Base-by-base conservation (phyloP, 1,140 invertebrate genomes). In the Lasioglossum albipes region DNA sequence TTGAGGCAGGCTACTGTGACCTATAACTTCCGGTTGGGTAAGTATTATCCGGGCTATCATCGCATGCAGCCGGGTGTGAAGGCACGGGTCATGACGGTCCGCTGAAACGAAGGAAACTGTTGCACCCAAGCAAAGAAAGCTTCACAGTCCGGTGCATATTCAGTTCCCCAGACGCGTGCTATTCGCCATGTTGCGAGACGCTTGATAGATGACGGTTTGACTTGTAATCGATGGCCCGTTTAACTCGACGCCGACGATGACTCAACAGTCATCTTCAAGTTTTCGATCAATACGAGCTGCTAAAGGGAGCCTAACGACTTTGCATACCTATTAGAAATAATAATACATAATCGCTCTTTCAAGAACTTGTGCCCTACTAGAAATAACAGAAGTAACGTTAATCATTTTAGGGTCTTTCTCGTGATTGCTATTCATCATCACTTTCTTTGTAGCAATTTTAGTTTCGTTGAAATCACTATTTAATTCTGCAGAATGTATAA, bases 41-140 rank as follows among this genome's bases (percentile, higher is more conserved):
- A 84, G 84, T 85, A 83, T 85, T 86, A 91, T 89, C 87, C 80
- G 73, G 76, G 78, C 85, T 85, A 91, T 91, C 87, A 91, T 91
- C 89, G 87, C 84, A 87, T 67, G 83, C 89, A 90, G 84, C 89
- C 87, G 84, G 89, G 87, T 89, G 89, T 88, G 81, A 82, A 88
- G 89, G 90, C 91, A 91, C 90, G 90, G 85, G 90, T 86, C 87
- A 88, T 78, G 82, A 80, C 81, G 77, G 57, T 61, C 71, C 65
- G 45, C 20, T 13, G 78, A 59, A 72, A 79, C 78, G 71, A 84
- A 88, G 84, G 89, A 88, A 88, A 86, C 83, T 70, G 81, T 81
- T 72, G 74, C 71, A 75, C 62, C 49, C 49, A 66, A 65, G 78
- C 79, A 86, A 85, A 84, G 68, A 83, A 82, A 83, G 27, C 57